Percentiles rank a stretch among this genome's conserved stretches.
Conservation (phyloP, 1,140 invertebrate species). For the Micrasema minimum region DNA sequence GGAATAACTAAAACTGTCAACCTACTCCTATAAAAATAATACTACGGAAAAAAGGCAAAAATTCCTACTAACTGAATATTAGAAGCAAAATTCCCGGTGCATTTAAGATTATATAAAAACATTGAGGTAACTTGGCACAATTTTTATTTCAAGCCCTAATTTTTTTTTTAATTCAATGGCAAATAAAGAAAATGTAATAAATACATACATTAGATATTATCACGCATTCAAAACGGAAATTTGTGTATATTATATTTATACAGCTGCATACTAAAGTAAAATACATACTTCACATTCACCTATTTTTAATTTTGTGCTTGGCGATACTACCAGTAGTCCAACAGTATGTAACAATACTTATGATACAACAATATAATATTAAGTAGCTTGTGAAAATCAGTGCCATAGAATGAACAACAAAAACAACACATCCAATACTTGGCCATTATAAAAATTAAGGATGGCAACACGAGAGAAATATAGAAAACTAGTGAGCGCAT, state of each 20-base stretch:
- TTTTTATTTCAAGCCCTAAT: not conserved
- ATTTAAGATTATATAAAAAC: no score
- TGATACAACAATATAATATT: not conserved
- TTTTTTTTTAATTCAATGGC: conserved; percentile 1
- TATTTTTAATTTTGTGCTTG: conserved; percentile 21
- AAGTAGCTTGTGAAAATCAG: conserved; percentile 26
- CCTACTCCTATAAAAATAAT: no score
- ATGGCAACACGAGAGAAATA: conserved; percentile 27
- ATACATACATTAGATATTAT: conserved; percentile 4
- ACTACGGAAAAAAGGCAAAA: no score
- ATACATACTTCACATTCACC: not conserved
- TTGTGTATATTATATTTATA: no score
- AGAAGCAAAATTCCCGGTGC: no score
- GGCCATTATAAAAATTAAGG: conserved; percentile 16
- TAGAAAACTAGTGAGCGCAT: conserved; percentile 6
- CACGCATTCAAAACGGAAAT: not conserved
- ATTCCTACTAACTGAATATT: no score
- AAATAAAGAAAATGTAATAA: conserved; percentile 12
- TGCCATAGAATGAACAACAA: conserved; percentile 18
- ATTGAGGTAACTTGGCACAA: conserved; percentile 15
- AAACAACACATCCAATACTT: conserved; percentile 7
- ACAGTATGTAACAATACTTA: not conserved
- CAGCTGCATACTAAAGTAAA: not conserved
- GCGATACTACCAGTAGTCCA: not conserved
- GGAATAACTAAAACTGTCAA: not conserved